A percentile compares a stretch with the other conserved stretches of the same genome.
Evolutionary conservation across 2,888 invertebrate genomes (phyloP).

Genomic region (Cerceris ruficornis): DNA sequence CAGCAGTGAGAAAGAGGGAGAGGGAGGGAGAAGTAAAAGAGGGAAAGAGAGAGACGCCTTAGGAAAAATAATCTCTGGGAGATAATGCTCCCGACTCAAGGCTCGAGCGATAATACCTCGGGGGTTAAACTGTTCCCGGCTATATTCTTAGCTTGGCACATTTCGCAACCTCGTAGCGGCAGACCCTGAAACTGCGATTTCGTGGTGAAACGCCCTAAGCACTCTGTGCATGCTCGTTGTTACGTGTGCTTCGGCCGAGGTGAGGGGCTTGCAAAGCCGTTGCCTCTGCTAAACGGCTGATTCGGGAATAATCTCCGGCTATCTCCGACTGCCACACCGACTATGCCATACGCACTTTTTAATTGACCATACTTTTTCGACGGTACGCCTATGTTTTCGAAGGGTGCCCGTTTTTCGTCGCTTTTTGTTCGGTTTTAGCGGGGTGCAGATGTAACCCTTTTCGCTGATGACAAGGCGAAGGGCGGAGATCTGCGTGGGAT

Average conservation of each 20-base stretch:
- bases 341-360: conserved; percentile 24
- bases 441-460: too few species aligned
- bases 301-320: conserved; percentile 64
- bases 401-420: conserved; percentile 17
- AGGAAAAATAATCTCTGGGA: conserved; percentile 41
- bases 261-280: conserved; percentile 26
- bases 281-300: conserved; percentile 57
- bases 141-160: conserved; percentile 43
- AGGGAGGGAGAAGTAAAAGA: background rate
- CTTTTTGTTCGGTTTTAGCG: too few species aligned
- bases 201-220: conserved; percentile 46
- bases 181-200: conserved; percentile 58
- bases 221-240: conserved; percentile 19
- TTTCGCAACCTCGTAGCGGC: conserved; percentile 38
- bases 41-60: background rate
- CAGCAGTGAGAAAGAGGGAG: background rate
- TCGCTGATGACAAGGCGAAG: too few species aligned
- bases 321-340: conserved; percentile 48
- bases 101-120: conserved; percentile 39
- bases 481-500: too few species aligned
- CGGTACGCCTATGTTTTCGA: conserved; percentile 33
- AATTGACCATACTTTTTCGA: conserved; percentile 32
- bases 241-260: conserved; percentile 14
- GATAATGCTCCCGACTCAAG: conserved; percentile 56
- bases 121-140: conserved; percentile 58